phyloP scores from a whole-genome alignment of 2,888 invertebrate genomes.

The Ormyrus thymus region DNA sequence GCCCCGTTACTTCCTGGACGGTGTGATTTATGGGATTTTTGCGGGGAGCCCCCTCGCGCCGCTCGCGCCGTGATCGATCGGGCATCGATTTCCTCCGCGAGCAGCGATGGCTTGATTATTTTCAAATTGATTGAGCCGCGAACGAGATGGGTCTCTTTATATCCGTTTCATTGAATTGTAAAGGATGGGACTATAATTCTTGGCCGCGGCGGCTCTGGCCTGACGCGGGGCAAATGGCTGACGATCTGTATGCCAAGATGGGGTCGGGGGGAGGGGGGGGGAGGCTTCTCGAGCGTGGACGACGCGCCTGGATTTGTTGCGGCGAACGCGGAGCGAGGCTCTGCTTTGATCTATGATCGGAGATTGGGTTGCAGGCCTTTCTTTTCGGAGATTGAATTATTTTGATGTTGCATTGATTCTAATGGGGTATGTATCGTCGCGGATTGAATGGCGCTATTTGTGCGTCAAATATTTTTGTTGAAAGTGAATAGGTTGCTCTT shows the following conservation, averaged over 20 bases:
- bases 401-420: no score
- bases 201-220: background rate
- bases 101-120: slow-evolving; percentile 8
- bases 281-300: no score
- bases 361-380: background rate
- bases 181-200: slow-evolving; percentile 6
- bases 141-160: background rate
- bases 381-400: no score
- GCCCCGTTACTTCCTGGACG: slow-evolving; percentile 28
- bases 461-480: no score
- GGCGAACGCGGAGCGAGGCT: background rate
- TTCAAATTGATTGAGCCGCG: slow-evolving; percentile 17
- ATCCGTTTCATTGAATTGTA: slow-evolving; percentile 29
- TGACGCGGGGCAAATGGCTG: background rate
- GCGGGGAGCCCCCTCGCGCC: background rate
- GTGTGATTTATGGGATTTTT: slow-evolving; percentile 27
- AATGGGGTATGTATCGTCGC: no score
- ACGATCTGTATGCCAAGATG: no score
- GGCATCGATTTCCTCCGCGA: slow-evolving; percentile 13
- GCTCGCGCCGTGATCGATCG: slow-evolving; percentile 18
- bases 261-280: no score
- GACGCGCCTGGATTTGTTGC: background rate
- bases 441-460: no score
- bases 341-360: background rate
- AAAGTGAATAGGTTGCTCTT: no score